A percentile compares a stretch with the other conserved stretches of the same genome.
Evolutionary conservation across 2,888 invertebrate species (phyloP).

Genomic region (Tubulanus polymorphus): DNA sequence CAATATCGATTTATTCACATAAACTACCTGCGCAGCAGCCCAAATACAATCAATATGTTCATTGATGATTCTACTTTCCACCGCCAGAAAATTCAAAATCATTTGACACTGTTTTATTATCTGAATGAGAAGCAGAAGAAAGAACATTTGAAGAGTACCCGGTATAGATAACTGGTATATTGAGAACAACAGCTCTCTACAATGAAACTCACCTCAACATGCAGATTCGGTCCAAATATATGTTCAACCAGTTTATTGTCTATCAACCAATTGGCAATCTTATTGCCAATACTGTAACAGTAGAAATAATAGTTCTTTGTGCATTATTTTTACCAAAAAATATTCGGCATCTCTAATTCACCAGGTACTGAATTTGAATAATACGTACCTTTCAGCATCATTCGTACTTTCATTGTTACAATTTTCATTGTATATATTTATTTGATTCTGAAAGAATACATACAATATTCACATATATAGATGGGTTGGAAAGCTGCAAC

Average conservation of each 20-base stretch:
- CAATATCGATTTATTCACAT: no score
- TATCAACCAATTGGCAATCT: conserved; percentile 83
- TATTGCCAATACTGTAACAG: conserved; percentile 56
- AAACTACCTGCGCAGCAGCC: conserved; percentile 80
- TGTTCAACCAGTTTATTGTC: conserved; percentile 87
- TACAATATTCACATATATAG: no score
- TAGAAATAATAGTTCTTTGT: neutral
- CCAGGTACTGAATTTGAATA: no score
- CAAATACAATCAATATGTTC: conserved; percentile 90
- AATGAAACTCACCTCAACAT: conserved; percentile 71
- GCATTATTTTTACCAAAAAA: no score
- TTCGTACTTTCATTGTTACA: conserved; percentile 83
- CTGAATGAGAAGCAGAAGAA: conserved; percentile 52
- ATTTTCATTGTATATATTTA: conserved; percentile 84
- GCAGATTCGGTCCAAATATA: conserved; percentile 94
- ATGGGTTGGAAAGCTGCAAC: no score
- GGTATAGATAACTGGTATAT: neutral
- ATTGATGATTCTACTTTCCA: conserved; percentile 83
- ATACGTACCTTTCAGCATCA: conserved; percentile 68
- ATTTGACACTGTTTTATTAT: conserved; percentile 93
- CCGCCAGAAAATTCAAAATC: conserved; percentile 85
- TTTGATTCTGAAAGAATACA: conserved; percentile 60
- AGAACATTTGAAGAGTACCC: neutral
- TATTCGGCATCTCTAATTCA: no score
- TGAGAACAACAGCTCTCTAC: neutral